A percentile compares a stretch with the other conserved stretches of the same genome.
Conservation (phyloP, 2,888 invertebrate species). For the Acrobasis consociella region DNA sequence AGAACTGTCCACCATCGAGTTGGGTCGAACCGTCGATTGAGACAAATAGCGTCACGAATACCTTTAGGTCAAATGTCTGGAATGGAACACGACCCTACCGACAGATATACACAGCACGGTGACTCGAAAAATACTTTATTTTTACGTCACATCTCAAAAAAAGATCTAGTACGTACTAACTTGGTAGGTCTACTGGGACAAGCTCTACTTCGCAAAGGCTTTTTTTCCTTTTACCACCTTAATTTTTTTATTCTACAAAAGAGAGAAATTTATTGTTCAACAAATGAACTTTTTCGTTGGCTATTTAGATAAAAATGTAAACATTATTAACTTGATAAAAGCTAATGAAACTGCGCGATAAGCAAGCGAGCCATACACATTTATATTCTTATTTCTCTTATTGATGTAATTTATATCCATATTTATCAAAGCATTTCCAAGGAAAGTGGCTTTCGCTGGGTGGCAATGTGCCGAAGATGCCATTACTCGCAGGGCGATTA, state of each 20-base stretch:
- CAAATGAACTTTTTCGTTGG: not conserved
- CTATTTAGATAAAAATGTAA: not conserved
- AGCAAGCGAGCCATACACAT: slow-evolving; percentile 8
- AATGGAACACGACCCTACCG: slow-evolving; percentile 38
- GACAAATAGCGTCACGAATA: slow-evolving; percentile 47
- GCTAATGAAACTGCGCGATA: slow-evolving; percentile 15
- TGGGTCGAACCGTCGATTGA: slow-evolving; percentile 46
- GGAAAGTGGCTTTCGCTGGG: slow-evolving; percentile 37
- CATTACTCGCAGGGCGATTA: slow-evolving; percentile 50
- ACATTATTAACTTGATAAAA: slow-evolving; percentile 6
- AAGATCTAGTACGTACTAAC: too few relatives aligned
- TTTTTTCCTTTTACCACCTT: too few relatives aligned
- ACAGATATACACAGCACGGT: not conserved
- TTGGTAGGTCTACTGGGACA: too few relatives aligned
- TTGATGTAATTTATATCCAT: slow-evolving; percentile 51
- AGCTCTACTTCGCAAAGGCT: too few relatives aligned
- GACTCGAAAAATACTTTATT: not conserved
- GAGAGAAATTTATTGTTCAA: not conserved
- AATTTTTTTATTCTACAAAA: not conserved
- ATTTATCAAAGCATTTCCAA: slow-evolving; percentile 50
- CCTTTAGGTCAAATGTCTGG: slow-evolving; percentile 45
- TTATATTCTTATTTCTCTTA: slow-evolving; percentile 18
- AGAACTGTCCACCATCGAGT: slow-evolving; percentile 32
- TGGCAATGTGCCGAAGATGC: slow-evolving; percentile 41
- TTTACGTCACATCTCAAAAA: too few relatives aligned